Conservation (phyloP, 2,113 vertebrate genomes). For the Toxotes chatareus region DNA sequence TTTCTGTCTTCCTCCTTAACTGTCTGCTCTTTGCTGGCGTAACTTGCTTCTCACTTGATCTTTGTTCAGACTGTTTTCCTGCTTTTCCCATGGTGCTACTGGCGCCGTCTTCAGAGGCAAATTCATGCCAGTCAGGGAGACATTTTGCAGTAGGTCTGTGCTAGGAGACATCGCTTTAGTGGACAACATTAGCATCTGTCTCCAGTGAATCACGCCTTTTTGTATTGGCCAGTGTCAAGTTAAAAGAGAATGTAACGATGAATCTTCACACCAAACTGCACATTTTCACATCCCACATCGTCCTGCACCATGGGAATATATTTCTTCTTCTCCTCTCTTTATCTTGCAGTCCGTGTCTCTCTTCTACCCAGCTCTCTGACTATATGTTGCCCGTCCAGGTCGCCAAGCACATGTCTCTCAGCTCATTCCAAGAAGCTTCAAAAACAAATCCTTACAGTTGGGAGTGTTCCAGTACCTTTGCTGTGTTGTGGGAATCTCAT, state of each 20-base stretch:
- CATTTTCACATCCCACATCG: neutral
- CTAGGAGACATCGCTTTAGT: conserved; percentile 4
- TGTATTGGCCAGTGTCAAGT: neutral
- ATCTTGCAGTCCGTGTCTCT: neutral
- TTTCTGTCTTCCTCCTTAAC: conserved; percentile 7
- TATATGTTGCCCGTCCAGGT: conserved; percentile 15
- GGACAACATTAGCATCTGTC: conserved; percentile 6
- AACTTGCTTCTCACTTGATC: conserved; percentile 11
- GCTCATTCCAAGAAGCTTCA: conserved; percentile 56
- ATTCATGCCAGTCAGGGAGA: neutral
- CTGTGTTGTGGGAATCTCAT: neutral
- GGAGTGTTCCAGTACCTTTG: conserved; percentile 52
- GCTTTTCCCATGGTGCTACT: conserved; percentile 6
- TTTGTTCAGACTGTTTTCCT: neutral
- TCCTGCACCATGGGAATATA: conserved; percentile 4
- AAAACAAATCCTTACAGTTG: conserved; percentile 58
- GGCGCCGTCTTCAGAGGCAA: neutral
- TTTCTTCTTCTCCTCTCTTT: neutral
- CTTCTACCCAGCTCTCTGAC: neutral
- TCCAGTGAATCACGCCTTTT: neutral
- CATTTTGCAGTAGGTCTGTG: neutral
- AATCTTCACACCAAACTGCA: neutral
- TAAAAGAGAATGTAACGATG: neutral
- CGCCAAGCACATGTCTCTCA: conserved; percentile 44
- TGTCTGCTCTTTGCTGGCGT: neutral